Base-by-base conservation (phyloP, 2,888 invertebrate genomes). In the Noctua janthe region DNA sequence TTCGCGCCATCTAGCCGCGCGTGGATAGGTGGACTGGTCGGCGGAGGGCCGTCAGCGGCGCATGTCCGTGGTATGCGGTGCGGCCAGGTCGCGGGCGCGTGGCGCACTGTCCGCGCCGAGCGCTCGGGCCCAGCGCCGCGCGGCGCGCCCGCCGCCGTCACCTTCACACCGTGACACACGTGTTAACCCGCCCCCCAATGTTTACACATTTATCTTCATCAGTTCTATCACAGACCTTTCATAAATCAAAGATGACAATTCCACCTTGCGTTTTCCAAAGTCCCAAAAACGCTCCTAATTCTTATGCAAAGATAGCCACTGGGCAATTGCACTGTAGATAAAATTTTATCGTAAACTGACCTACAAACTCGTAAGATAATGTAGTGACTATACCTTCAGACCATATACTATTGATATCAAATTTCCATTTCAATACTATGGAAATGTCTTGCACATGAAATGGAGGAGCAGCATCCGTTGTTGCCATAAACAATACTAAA, bases 401-500 rank as follows among this genome's bases (percentile, higher is more conserved):
- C 49, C 54, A 54, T 71, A 29, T 84, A 71, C 84, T 59, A 39
- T 56, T 66, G 54, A 81, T 79, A 82, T 87, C 76, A 72, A 81
- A 86, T 81, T 80, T 69, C 66, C 71, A 74, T 85, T 83, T 64
- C 56, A 56, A 80, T 59, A 66, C 74, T 83, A 81, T 76, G 74
- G 76, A 78, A 83, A 85, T 79, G 78, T 66, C 88, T 88, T 89
- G 87, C 83, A 82, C 83, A 85, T 83, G 88, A 86, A 90, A 86
- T 89, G 87, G 88, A 89, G 91, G 91, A 93, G 92, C 93, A 93
- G 93, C 96, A 95, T 97, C 97, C 97, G 96, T 91, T 93, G 93
- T 93, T 93, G 90, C 89, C 90, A 92, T 96, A 96, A 97, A 97
- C 96, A 96, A 92, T 90, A 93, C 96, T 95, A 94, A 96, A 96